Base-by-base conservation (phyloP, 1,140 invertebrate genomes). In the Sycophila sp. region DNA sequence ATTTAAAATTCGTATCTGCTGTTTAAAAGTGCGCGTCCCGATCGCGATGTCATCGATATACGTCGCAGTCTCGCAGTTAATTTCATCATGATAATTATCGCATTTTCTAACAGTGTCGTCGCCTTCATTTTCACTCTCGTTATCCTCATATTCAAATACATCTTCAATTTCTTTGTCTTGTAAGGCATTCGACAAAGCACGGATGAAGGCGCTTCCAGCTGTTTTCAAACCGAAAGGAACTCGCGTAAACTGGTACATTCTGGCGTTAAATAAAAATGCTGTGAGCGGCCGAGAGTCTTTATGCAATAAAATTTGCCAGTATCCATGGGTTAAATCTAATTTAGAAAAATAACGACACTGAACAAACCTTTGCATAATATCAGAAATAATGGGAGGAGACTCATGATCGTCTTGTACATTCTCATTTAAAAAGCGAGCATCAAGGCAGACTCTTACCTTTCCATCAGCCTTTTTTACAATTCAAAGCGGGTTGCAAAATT, bases 381-480 rank as follows among this genome's bases (percentile, higher is more conserved):
- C 53, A 60, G 8, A 76, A 64, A 36, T 42, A 15, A 51, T 76
- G 72, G 24, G 10, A 69, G 30, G 17, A 22, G 2, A 2, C 22
- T 28, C 45, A 45, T n/a, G 36, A 26, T 28, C 26, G 42, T 24
- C 47, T 51, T 51, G 17, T 13, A 51, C 13, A 26, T 51, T 4
- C 24, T 51, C n/a, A 24, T 24, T 51, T 24, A 51, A 24, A 24
- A 7, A 6, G 2, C 77, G 67, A 0, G 76, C 78, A 75, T 80
- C 77, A 11, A 78, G 55, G 63, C 78, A 78, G 17, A 78, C 59
- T 49, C 78, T 24, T 1, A 78, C 68, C 7, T 11, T 34, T 1
- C 65, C 66, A 38, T 77, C 59, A 28, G 74, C 74, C 32, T 79
- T 77, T 55, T 24, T 1, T 6, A 75, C 71, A 7, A 75, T 72